Evolutionary conservation across 2,113 vertebrate species (phyloP), one percentile per base, ranked within the genome.

Genomic region (Oreochromis tanganicae): DNA sequence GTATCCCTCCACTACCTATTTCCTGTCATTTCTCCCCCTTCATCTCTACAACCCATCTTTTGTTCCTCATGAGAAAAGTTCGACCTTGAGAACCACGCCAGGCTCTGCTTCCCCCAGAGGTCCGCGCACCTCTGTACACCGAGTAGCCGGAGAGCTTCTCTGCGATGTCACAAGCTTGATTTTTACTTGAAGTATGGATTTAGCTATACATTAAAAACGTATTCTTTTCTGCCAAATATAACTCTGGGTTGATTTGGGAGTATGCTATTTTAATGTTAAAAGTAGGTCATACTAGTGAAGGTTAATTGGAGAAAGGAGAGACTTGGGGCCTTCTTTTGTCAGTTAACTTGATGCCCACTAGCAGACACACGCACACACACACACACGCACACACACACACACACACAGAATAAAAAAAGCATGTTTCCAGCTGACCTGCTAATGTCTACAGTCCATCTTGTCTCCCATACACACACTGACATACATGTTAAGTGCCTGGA

Each of bases 221-320:
- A 85, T 9, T 84, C 63, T 71, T 63, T 36, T 41, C 10, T 79
- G 38, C 92, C 82, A 89, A 91, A 89, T 90, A 90, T 93, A 93
- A 84, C 50, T 36, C 32, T 38, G 32, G 8, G 46, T 73, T 87
- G 82, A 93, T 56, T 56, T 61, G 83, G 88, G 91, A 91, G 55
- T 59, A 16, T 7, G 63, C 83, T 93, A 89, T 93, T 95, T 95
- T 91, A 89, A 91, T 85, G 57, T 36, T 36, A 41, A 88, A 95
- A 91, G 85, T 95, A 84, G 94, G 94, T 90, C 89, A 56, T 88
- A 82, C 88, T 86, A 54, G 78, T 92, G 84, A 95, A 95, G 93
- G 94, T 95, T 95, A 94, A 95, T 94, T 93, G 93, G 79, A 90
- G 91, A 87, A 63, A 52, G 86, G 55, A 75, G 86, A 90, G 36